Conservation (phyloP, 2,113 vertebrate genomes). For the Nothocercus julius region DNA sequence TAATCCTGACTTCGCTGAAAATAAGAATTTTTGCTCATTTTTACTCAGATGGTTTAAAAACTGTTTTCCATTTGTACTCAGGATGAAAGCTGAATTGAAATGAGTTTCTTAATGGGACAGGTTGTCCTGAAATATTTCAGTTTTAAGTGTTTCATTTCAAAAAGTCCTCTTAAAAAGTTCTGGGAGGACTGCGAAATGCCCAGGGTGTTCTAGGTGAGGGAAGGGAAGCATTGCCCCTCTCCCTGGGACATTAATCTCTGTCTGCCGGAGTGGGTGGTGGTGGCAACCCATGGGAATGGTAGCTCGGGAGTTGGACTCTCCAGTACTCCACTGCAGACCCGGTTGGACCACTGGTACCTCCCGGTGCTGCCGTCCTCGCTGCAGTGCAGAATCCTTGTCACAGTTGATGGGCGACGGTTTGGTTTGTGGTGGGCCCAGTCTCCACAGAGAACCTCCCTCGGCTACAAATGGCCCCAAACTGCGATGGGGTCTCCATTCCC, state of each 20-base stretch:
- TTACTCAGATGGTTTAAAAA: background rate
- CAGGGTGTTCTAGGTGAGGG: background rate
- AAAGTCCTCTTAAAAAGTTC: background rate
- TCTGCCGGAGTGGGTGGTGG: background rate
- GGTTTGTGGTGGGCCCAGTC: background rate
- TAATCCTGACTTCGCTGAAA: background rate
- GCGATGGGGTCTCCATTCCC: background rate
- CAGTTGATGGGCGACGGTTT: background rate
- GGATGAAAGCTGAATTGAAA: background rate
- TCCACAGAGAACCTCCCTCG: background rate
- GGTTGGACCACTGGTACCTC: background rate
- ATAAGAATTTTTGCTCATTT: background rate
- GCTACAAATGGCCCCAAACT: background rate
- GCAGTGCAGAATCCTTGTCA: background rate
- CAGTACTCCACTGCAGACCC: background rate
- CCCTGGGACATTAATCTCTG: background rate
- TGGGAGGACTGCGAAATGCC: background rate
- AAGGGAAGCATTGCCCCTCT: background rate
- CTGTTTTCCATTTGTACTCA: background rate
- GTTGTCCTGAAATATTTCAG: background rate
- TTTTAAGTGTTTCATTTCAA: background rate
- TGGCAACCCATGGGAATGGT: fast-evolving
- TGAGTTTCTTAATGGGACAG: background rate
- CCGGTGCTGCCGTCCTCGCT: background rate
- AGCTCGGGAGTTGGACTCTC: background rate